These are phyloP conservation scores for Rhagonycha lutea DNA, from an alignment of 2,888 invertebrate genomes.

Conservation along the genomic window DNA sequence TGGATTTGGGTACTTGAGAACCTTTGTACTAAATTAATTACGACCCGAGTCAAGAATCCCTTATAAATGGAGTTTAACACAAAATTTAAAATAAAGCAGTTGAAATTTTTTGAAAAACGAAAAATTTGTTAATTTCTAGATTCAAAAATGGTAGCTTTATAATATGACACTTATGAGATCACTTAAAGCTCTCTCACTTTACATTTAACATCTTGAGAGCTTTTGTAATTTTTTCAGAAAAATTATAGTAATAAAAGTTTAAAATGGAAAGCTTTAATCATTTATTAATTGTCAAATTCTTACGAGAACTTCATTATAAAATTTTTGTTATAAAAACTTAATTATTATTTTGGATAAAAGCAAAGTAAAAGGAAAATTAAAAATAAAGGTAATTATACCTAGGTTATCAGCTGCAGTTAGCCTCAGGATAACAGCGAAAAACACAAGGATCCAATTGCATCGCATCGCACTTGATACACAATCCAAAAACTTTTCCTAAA, in stretches of 20 bases:
- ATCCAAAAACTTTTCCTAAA: slow-evolving; percentile 20
- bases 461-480: slow-evolving; percentile 24
- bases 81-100: neutral
- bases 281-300: neutral
- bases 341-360: neutral
- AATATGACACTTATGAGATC: neutral
- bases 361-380: neutral
- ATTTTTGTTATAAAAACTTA: neutral
- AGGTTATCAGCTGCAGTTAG: slow-evolving; percentile 23
- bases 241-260: neutral
- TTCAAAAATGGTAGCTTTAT: neutral
- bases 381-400: slow-evolving; percentile 9
- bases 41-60: neutral
- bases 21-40: neutral
- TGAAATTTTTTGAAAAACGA: neutral
- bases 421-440: slow-evolving; percentile 19
- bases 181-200: neutral
- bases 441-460: slow-evolving; percentile 23
- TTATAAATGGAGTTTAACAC: neutral
- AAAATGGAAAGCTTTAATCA: neutral
- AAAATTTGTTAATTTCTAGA: neutral
- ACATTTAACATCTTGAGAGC: neutral
- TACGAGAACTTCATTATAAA: neutral
- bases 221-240: neutral
- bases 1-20: neutral